Conservation (phyloP, 1,140 invertebrate species). For the Patella vulgata region DNA sequence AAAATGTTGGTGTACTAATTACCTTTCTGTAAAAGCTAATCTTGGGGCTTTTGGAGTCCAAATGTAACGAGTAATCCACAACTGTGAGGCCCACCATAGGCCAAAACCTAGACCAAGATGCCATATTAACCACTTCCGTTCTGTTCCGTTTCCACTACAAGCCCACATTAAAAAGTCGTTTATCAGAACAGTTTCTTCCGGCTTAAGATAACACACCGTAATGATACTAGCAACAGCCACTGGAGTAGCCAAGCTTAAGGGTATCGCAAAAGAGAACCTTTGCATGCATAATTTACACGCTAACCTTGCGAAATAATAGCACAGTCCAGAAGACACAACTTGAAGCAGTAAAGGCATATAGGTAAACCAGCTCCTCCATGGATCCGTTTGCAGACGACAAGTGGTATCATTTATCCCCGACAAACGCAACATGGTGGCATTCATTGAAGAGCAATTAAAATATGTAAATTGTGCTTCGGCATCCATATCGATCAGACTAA, state of each 20-base stretch:
- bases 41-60: slow-evolving; percentile 98
- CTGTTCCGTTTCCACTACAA: slow-evolving; percentile 30
- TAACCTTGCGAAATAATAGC: slow-evolving; percentile 52
- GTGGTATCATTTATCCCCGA: slow-evolving; percentile 27
- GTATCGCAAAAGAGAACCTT: slow-evolving; percentile 50
- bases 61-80: slow-evolving; percentile 96
- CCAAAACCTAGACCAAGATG: slow-evolving; percentile 69
- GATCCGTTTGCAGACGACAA: slow-evolving; percentile 29
- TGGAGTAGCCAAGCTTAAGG: slow-evolving; percentile 53
- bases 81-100: slow-evolving; percentile 91
- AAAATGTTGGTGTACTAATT: too few relatives aligned
- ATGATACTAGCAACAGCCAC: slow-evolving; percentile 45
- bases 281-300: slow-evolving; percentile 62
- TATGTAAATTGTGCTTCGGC: slow-evolving; percentile 1
- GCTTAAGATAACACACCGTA: slow-evolving; percentile 31
- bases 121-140: slow-evolving; percentile 44
- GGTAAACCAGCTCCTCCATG: slow-evolving; percentile 35
- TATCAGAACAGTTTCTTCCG: slow-evolving; percentile 29
- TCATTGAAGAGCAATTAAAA: slow-evolving; percentile 29
- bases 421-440: slow-evolving; percentile 6
- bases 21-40: slow-evolving; percentile 93
- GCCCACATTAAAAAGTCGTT: slow-evolving; percentile 36
- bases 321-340: slow-evolving; percentile 37
- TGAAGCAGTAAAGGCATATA: slow-evolving; percentile 44
- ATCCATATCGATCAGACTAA: background rate